Percentiles rank a stretch among this genome's conserved stretches.
Evolutionary conservation across 2,797 vertebrate species (phyloP).

Genomic region (Premnoplex brunnescens): DNA sequence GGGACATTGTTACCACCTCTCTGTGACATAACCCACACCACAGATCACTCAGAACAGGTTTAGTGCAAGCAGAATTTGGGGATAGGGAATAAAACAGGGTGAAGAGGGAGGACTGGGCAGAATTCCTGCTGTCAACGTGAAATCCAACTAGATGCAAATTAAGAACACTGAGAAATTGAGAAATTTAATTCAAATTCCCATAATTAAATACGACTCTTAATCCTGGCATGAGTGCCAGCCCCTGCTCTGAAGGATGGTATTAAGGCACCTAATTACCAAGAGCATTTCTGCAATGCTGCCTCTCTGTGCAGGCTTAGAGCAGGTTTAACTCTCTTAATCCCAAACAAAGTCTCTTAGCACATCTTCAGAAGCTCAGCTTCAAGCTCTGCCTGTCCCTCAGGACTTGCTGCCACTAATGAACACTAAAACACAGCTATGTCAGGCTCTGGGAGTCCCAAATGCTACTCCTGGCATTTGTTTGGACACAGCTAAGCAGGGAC

Average conservation of each 20-base stretch:
- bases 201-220: conserved; percentile 46
- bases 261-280: conserved; percentile 19
- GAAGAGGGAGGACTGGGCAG: not conserved
- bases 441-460: not conserved
- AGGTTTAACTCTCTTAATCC: conserved; percentile 69
- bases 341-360: conserved; percentile 46
- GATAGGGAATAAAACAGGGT: not conserved
- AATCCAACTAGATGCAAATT: not conserved
- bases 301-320: conserved; percentile 22
- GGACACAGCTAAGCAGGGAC: conserved; percentile 1
- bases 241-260: conserved; percentile 9
- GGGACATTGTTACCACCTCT: not conserved
- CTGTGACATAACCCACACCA: not conserved
- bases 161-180: not conserved
- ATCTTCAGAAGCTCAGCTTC: conserved; percentile 30
- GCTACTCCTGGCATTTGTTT: conserved; percentile 7
- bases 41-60: not conserved
- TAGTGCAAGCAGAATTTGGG: not conserved
- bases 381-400: conserved; percentile 50
- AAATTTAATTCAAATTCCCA: not conserved
- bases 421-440: not conserved
- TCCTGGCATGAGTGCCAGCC: not conserved
- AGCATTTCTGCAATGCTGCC: not conserved
- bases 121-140: not conserved
- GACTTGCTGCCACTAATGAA: conserved; percentile 29